A percentile compares a stretch with the other conserved stretches of the same genome.
Conservation (phyloP, 2,888 invertebrate genomes). For the Listrodromus nycthemerus region DNA sequence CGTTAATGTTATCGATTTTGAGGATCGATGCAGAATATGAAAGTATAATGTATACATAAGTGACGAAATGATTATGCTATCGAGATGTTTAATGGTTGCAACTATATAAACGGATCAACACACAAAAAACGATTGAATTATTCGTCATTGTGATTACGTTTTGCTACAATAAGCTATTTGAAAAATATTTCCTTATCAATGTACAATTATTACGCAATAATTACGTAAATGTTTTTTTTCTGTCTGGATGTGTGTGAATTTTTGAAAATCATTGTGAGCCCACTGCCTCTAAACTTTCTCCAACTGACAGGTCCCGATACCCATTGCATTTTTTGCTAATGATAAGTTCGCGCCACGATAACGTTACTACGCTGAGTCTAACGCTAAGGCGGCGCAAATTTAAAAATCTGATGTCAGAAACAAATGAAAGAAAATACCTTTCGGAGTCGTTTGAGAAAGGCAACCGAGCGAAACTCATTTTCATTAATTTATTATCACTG, state of each 20-base stretch:
- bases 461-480: no score
- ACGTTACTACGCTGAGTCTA: no score
- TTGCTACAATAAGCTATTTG: slow-evolving; percentile 12
- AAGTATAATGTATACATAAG: slow-evolving; percentile 3
- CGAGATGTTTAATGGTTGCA: neutral
- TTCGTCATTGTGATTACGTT: slow-evolving; percentile 17
- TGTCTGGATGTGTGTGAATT: slow-evolving; percentile 5
- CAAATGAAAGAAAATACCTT: no score
- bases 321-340: no score
- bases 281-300: neutral
- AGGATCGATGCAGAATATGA: neutral
- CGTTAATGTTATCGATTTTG: slow-evolving; percentile 13
- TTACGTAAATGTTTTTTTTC: slow-evolving; percentile 58
- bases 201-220: slow-evolving; percentile 45
- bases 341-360: no score
- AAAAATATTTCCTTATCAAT: slow-evolving; percentile 21
- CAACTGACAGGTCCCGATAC: no score
- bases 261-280: neutral
- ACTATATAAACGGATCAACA: neutral
- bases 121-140: neutral
- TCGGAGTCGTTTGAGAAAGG: no score
- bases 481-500: no score
- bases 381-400: no score
- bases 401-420: no score
- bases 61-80: neutral